Evolutionary conservation across 2,797 vertebrate species (phyloP), one percentile per base, ranked within the genome.

Genomic region (Pseudochirops corinnae): DNA sequence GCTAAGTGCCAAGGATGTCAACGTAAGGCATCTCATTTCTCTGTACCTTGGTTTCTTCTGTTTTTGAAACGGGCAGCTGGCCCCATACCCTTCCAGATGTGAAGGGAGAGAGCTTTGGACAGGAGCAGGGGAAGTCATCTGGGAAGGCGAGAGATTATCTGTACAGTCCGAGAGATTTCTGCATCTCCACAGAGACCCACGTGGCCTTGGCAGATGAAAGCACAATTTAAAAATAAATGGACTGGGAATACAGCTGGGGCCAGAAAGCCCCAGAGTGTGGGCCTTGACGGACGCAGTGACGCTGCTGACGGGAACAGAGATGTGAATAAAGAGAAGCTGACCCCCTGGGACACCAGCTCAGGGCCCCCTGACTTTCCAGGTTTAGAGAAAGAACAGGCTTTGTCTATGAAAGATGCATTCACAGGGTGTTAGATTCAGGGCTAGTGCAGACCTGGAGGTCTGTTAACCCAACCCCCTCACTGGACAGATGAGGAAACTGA

Each of bases 161-260:
- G 74, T 26, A 24, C 74, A 46, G 39, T 16, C 74, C 74, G 26
- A 46, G 57, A 58, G 29, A 53, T 21, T 0, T n/a, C 87, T n/a
- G 39, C 31, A 31, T 87, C 93, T 92, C 90, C 31, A 31, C 67
- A 58, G 56, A 67, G 55, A 90, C 12, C 13, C 94, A 56, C 1
- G 1, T 0, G 31, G 56, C 7, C 90, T 90, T 57, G 52, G 18
- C 21, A 13, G 58, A 29, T 94, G 67, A 16, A 74, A 96, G 94
- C 92, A 97, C 96, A 93, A 91, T 87, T 94, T 96, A 87, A 94
- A 96, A 97, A 96, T 90, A 94, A 96, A 93, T 39, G 33, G 90
- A 82, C 53, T 94, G 39, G 14, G 62, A 93, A 96, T 29, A 31
- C 16, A 56, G 56, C 91, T 93, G 0, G 46, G 74, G 90, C 53